phyloP scores from a whole-genome alignment of 2,797 vertebrate species.

The Tadarida brasiliensis region DNA sequence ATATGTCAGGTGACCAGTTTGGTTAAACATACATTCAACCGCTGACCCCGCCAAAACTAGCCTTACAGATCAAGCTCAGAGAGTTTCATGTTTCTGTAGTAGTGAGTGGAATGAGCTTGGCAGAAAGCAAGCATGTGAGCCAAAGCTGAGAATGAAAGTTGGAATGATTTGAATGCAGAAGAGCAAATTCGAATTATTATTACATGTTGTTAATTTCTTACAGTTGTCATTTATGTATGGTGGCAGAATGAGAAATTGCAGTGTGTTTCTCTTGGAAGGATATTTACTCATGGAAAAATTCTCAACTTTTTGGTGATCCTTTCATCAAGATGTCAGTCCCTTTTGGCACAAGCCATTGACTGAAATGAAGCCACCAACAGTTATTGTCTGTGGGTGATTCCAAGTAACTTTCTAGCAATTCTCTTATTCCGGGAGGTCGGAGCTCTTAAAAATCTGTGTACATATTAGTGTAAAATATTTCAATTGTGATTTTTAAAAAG shows the following conservation, averaged over 20 bases:
- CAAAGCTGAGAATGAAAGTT: conserved; percentile 63
- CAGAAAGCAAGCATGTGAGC: conserved; percentile 42
- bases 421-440: conserved; percentile 44
- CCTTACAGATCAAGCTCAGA: conserved; percentile 68
- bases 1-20: conserved; percentile 77
- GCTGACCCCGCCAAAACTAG: conserved; percentile 69
- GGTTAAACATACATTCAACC: conserved; percentile 77
- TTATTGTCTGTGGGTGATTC: conserved; percentile 79
- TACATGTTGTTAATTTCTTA: conserved; percentile 60
- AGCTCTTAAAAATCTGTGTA: conserved; percentile 40
- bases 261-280: conserved; percentile 67
- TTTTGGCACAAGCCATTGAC: conserved; percentile 78
- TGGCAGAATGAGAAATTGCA: conserved; percentile 57
- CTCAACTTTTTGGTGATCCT: conserved; percentile 69
- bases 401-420: conserved; percentile 76
- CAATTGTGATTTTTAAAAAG: background rate
- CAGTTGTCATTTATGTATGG: conserved; percentile 62
- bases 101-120: conserved; percentile 72
- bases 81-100: conserved; percentile 47
- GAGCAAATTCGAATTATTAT: conserved; percentile 60
- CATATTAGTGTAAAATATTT: conserved; percentile 30
- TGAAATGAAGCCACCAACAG: conserved; percentile 79
- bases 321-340: conserved; percentile 77
- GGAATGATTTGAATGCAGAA: conserved; percentile 58
- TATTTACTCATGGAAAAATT: conserved; percentile 71